Conservation (phyloP, 2,113 vertebrate species). For the Lepus americanus region DNA sequence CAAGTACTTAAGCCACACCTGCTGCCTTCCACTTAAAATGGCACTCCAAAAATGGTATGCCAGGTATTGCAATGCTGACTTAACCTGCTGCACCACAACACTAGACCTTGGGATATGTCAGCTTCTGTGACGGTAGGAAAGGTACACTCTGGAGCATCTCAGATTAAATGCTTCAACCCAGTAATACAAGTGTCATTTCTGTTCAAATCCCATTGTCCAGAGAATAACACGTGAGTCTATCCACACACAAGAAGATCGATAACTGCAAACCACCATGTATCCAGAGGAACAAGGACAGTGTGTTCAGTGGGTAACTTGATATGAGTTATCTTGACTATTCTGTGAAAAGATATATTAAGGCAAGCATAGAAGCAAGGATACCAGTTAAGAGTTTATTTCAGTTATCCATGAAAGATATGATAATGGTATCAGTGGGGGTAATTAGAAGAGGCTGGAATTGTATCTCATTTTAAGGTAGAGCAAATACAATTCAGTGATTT, state of each 20-base stretch:
- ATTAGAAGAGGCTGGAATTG: neutral
- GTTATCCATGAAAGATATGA: neutral
- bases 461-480: neutral
- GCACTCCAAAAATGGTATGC: no score
- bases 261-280: neutral
- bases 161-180: neutral
- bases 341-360: neutral
- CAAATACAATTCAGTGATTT: neutral
- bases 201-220: neutral
- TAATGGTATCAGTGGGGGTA: no score
- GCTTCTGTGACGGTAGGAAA: neutral
- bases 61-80: no score
- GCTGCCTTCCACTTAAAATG: no score
- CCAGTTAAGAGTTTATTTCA: neutral
- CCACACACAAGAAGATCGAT: neutral
- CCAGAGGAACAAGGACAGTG: neutral
- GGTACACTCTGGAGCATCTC: neutral
- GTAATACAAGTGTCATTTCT: neutral
- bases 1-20: no score
- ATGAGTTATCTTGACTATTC: neutral
- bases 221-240: neutral
- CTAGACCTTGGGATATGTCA: neutral
- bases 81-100: neutral
- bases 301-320: neutral
- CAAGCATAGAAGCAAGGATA: neutral